Evolutionary conservation across 1,140 invertebrate species (phyloP), one percentile per base, ranked within the genome.

Genomic region (Amphibalanus amphitrite): DNA sequence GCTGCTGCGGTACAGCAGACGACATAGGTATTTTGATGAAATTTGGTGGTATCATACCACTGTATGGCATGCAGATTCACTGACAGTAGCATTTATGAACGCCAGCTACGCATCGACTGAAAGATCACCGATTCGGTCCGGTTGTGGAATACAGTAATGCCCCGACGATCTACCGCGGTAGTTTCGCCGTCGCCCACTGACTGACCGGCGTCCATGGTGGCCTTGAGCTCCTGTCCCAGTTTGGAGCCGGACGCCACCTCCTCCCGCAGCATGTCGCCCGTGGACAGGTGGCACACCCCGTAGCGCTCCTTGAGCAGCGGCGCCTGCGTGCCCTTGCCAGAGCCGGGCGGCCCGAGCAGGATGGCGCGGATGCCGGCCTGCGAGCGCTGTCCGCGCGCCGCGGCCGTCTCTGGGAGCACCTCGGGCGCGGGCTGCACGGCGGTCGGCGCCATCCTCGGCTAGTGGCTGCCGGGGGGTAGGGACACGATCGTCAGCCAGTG

Each of bases 281-380:
- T 93, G 3, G 93, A 91, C n/a, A 97, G 84, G 82, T 97, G 92
- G 75, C 86, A 84, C 73, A 97, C 82, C 33, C 86, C 85, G 80
- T 97, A 97, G 75, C 89, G 88, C 75, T 91, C 88, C 0, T 94
- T 85, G 69, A 97, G 96, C 76, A 93, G 84, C 0, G 87, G 84
- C 0, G 93, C 93, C 77, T 97, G 91, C 0, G 95, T 97, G 17
- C 94, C 94, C 80, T 97, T 97, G 15, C 95, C 95, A 4, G 92
- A 95, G 8, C 90, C 95, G 10, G 95, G 94, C 38, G 94, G 80
- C 8, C 84, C 84, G 75, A 85, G 79, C 67, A 85, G 84, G 29
- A 85, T 78, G 29, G 79, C 77, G 64, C 70, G 70, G 28, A 75
- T 59, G 20, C 47, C 47, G 33, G 33, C 33, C 33, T n/a, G n/a